Conservation (phyloP, 2,113 vertebrate genomes). For the Anguilla rostrata region DNA sequence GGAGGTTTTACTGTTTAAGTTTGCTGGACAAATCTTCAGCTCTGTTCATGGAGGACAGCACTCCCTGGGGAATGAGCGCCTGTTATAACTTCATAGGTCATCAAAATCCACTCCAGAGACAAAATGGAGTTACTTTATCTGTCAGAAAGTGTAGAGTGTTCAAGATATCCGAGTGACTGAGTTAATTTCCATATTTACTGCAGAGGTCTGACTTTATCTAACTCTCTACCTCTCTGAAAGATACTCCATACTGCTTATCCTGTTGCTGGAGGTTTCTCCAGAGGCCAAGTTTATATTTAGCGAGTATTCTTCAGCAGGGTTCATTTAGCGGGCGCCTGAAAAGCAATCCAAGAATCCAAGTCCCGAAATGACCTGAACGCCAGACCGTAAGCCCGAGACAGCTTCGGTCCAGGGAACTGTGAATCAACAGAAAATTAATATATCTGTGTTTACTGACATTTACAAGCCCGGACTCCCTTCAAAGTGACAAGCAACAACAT, state of each 20-base stretch:
- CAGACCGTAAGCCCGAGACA: no score
- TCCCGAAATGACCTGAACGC: no score
- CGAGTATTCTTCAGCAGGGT: no score
- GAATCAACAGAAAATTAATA: no score
- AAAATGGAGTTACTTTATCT: neutral
- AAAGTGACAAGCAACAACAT: neutral
- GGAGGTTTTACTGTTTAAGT: neutral
- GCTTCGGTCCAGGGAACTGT: no score
- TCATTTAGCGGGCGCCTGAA: no score
- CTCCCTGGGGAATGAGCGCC: neutral
- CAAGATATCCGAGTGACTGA: neutral
- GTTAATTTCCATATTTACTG: neutral
- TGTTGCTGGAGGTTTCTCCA: neutral
- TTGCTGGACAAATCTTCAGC: neutral
- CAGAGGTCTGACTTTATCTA: neutral
- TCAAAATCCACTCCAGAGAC: neutral
- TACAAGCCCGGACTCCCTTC: neutral
- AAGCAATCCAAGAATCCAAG: no score
- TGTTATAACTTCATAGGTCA: neutral
- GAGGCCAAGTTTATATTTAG: no score
- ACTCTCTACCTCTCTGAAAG: neutral
- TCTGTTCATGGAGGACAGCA: neutral
- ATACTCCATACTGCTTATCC: neutral
- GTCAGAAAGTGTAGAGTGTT: neutral
- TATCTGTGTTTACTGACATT: no score